Evolutionary conservation across 2,113 vertebrate species (phyloP), one percentile per base, ranked within the genome.

Genomic region (Myotis davidii): DNA sequence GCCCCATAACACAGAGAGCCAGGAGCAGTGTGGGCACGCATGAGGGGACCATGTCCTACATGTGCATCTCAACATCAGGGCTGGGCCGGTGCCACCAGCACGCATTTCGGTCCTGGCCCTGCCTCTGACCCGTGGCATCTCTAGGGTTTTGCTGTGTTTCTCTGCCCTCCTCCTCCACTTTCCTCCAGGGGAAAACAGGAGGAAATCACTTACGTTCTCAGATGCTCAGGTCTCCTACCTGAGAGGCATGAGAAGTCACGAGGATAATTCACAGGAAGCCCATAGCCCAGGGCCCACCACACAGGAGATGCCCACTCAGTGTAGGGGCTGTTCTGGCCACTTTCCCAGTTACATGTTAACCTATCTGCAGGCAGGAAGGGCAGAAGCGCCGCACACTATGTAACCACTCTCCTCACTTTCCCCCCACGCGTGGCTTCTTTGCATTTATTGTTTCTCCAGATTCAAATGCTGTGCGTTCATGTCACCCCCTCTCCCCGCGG

Each of bases 401-500:
- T 85, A 32, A 23, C 45, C 74, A 74, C 77, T 69, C 13, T 18
- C 85, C 69, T 48, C 17, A 5, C 64, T 81, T 27, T 81, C 42
- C n/a, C 67, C 59, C 48, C 20, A 0, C 50, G 7, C 32, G 13
- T 45, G 52, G 29, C 87, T 88, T 90, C 74, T 73, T 42, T 21
- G 64, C 37, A 81, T 85, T 67, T 91, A 45, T 8, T 81, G 69
- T 85, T 92, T 88, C 78, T 78, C 77, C 84, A 50, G 94, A 86
- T 91, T 88, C 73, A 76, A 48, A 85, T 70, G 95, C 77, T 82
- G 81, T 56, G 82, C 64, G n/a, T 90, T 90, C 32, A 4, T 9
- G 10, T 56, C n/a, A 37, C 72, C 23, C 34, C 77, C 59, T 94
- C 65, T 92, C 95, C 39, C 70, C 52, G 48, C 50, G 25, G 13